Evolutionary conservation across 2,113 vertebrate species (phyloP).

Genomic region (Mormoops blainvillei): DNA sequence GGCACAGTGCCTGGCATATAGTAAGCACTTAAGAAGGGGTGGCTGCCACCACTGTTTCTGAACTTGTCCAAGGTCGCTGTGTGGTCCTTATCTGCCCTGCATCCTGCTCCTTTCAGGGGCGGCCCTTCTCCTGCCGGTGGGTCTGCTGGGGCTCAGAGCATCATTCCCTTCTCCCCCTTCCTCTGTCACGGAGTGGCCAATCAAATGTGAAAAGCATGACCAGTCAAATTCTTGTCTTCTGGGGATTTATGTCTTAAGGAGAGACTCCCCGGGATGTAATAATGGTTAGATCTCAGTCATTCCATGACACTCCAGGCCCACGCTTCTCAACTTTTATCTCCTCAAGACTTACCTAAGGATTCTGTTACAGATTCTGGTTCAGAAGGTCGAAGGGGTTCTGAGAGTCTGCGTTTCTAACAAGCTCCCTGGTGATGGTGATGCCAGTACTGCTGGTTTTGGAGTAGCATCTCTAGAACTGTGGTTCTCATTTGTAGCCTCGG

Average conservation of each 20-base stretch:
- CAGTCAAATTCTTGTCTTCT: neutral
- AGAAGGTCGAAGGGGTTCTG: neutral
- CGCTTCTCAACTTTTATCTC: neutral
- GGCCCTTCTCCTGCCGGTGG: neutral
- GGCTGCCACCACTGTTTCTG: neutral
- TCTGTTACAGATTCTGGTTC: neutral
- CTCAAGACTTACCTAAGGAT: neutral
- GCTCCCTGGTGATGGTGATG: fast-evolving
- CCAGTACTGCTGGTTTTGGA: neutral
- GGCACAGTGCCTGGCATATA: neutral
- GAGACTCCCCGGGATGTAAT: neutral
- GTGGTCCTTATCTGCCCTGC: neutral
- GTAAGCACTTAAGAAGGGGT: neutral
- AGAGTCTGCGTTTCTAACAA: neutral
- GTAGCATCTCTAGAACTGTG: neutral
- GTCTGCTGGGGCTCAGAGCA: neutral
- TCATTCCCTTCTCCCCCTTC: fast-evolving
- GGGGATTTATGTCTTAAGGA: neutral
- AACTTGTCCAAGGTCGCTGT: fast-evolving
- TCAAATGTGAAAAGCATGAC: neutral
- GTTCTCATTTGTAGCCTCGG: neutral
- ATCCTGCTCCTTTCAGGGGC: neutral
- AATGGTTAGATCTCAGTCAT: neutral
- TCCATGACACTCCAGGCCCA: neutral
- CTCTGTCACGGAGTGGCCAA: too few species aligned